Percentiles rank a stretch among this genome's conserved stretches.
phyloP scores from a whole-genome alignment of 2,797 vertebrate genomes.

The Etheostoma perlongum region DNA sequence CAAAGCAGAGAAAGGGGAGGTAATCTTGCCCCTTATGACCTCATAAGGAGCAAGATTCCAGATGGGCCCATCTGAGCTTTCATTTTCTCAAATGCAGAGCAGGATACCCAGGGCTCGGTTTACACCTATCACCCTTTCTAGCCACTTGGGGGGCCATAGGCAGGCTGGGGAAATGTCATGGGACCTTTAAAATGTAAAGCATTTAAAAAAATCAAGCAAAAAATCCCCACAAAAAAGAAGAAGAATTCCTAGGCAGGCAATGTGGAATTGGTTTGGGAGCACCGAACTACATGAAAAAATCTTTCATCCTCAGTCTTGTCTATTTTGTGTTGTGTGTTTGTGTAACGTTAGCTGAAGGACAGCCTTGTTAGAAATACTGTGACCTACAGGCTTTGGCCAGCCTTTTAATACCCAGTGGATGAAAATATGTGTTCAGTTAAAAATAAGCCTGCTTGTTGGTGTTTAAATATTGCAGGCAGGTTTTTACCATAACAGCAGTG shows the following conservation, averaged over 20 bases:
- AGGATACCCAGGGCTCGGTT: too few species aligned
- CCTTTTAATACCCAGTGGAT: slow-evolving; percentile 10
- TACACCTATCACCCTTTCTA: too few species aligned
- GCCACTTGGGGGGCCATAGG: too few species aligned
- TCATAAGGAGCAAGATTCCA: too few species aligned
- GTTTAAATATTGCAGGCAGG: slow-evolving; percentile 9
- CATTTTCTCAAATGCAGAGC: too few species aligned
- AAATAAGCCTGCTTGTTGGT: neutral
- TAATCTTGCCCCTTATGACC: too few species aligned
- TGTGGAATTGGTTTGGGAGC: neutral
- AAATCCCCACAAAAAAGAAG: neutral
- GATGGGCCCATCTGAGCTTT: too few species aligned
- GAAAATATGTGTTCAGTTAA: neutral
- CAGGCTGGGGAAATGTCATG: too few species aligned
- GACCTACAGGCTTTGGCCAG: slow-evolving; percentile 19
- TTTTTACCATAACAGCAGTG: neutral
- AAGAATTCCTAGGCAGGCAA: neutral
- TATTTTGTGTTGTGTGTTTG: neutral
- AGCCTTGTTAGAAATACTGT: slow-evolving; percentile 6
- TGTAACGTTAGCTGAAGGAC: slow-evolving; percentile 19
- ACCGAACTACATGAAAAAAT: neutral
- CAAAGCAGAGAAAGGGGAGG: too few species aligned
- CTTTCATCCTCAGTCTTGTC: neutral
- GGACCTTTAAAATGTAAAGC: neutral
- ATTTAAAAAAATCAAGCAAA: neutral